Percentiles rank a stretch among this genome's conserved stretches.
phyloP scores from a whole-genome alignment of 2,113 vertebrate species.

The Oophaga pumilio region DNA sequence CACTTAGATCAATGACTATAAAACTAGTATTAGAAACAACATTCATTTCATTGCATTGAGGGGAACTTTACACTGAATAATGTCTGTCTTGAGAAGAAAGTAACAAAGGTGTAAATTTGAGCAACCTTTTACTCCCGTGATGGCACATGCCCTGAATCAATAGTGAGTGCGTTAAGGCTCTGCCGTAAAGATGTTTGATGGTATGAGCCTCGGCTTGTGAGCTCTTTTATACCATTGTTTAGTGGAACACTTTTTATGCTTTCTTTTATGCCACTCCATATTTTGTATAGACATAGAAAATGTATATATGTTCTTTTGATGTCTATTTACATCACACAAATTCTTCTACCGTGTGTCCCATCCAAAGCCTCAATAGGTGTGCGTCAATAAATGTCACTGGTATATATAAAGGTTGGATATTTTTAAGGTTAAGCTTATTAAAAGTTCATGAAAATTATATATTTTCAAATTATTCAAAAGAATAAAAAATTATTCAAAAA shows the following conservation, averaged over 20 bases:
- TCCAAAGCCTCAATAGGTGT: neutral
- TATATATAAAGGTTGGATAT: neutral
- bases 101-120: conserved; percentile 73
- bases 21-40: conserved; percentile 75
- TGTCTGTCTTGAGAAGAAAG: conserved; percentile 66
- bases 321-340: neutral
- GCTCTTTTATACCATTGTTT: conserved; percentile 40
- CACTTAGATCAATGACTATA: conserved; percentile 75
- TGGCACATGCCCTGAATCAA: conserved; percentile 76
- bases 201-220: conserved; percentile 70
- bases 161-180: conserved; percentile 68
- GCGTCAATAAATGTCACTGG: neutral
- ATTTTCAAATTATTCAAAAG: too few relatives aligned
- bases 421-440: too few relatives aligned
- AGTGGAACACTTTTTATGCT: conserved; percentile 14
- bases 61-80: conserved; percentile 72
- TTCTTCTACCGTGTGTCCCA: neutral
- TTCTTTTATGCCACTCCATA: conserved; percentile 18
- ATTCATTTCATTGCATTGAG: conserved; percentile 73
- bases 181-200: conserved; percentile 76
- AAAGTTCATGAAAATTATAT: too few relatives aligned
- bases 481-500: too few relatives aligned
- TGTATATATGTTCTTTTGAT: conserved; percentile 2
- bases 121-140: conserved; percentile 75
- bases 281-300: conserved; percentile 6